Evolutionary conservation across 2,888 invertebrate species (phyloP), one percentile per base, ranked within the genome.

Genomic region (Hypselothyrea guttata): DNA sequence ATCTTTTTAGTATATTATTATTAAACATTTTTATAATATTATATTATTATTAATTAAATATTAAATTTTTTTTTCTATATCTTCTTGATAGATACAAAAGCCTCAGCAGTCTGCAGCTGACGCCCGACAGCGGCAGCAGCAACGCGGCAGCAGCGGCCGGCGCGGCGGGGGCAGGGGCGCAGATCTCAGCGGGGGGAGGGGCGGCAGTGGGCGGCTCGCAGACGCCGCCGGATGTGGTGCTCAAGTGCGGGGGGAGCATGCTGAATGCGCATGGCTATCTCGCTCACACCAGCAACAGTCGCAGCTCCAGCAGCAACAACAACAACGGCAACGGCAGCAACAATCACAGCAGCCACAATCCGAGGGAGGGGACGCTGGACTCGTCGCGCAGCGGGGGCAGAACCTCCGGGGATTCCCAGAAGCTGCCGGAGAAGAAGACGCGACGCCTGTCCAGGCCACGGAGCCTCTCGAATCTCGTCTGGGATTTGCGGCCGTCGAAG

Each of bases 341-440:
- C 71, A 79, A 73, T 52, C 81, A 92, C 90, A 88, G 75, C 38
- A 83, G 86, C 56, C 87, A 88, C 27, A 88, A 87, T 76, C 87
- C 90, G 49, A 90, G 94, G 33, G 94, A 95, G 86, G 96, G 95
- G 0, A 96, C 96, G n/a, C 91, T 97, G 69, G 96, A 96, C 87
- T 97, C 96, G 31, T 96, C 96, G 88, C 95, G 96, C 90, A 96
- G 96, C 18, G 96, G 96, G 30, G 96, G 96, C 1, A 92, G 95
- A 51, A 95, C 95, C 4, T 96, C 96, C 8, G 96, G 95, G 1
- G 96, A 96, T 89, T 96, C 96, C 3, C 88, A 88, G 60, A 96
- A 96, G 87, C 92, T 95, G 85, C 95, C 95, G 51, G 96, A 96
- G 86, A 96, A 96, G 88, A 92, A 95, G 86, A 95, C 94, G 48